These are phyloP conservation scores for Chloromyia formosa DNA, from an alignment of 2,888 invertebrate genomes.

Conservation along the genomic window DNA sequence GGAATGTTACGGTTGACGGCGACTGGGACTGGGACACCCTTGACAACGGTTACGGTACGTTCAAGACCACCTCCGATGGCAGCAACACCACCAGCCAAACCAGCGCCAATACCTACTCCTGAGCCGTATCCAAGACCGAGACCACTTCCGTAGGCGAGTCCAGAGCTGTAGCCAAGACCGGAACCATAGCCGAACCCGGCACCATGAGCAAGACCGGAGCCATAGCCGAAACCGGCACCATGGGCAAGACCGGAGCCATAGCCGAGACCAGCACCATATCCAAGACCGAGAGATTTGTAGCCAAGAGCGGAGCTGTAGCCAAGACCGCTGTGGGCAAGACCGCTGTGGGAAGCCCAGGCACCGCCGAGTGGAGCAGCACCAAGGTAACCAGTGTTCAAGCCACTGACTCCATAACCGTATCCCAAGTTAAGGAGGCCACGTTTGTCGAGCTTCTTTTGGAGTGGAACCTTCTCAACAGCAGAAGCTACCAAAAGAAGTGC, in stretches of 20 bases:
- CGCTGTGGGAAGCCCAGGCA: constrained; percentile 60
- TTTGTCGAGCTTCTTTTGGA: constrained; percentile 83
- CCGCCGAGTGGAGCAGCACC: constrained; percentile 69
- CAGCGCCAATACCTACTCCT: constrained; percentile 56
- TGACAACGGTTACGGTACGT: constrained; percentile 71
- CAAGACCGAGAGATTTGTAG: constrained; percentile 7
- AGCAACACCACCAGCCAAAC: constrained; percentile 27
- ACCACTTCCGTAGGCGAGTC: constrained; percentile 53
- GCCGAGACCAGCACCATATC: constrained; percentile 8
- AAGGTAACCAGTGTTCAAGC: constrained; percentile 78
- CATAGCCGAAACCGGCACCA: constrained; percentile 57
- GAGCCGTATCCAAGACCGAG: constrained; percentile 60
- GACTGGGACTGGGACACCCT: constrained; percentile 77
- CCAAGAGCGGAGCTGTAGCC: constrained; percentile 36
- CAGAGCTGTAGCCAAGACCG: constrained; percentile 52
- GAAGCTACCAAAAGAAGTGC: constrained; percentile 77
- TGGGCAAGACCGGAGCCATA: constrained; percentile 54
- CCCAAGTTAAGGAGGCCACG: constrained; percentile 82
- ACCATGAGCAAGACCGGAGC: constrained; percentile 8
- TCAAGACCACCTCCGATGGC: constrained; percentile 33
- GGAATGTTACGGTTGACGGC: constrained; percentile 73
- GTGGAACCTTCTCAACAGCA: constrained; percentile 60
- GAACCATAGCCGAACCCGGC: constrained; percentile 23
- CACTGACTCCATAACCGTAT: constrained; percentile 80
- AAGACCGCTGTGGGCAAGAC: constrained; percentile 6